Conservation (phyloP, 2,888 invertebrate species). For the Cerastoderma edule region DNA sequence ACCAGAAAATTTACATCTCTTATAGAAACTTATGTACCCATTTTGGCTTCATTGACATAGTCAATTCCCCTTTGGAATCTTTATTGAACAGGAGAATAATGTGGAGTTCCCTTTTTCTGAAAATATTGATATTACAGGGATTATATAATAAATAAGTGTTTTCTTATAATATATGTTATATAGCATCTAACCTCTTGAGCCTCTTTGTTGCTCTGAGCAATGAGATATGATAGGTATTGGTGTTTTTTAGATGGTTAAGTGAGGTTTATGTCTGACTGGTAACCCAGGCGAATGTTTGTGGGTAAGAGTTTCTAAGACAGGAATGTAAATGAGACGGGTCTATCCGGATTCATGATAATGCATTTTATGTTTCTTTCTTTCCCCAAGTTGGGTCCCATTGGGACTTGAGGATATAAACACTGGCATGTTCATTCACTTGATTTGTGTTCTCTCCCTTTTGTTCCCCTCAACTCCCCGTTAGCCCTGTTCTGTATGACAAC, state of each 20-base stretch:
- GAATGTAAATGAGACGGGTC: conserved; percentile 8
- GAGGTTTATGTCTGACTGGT: no score
- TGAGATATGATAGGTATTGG: no score
- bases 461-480: neutral
- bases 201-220: no score
- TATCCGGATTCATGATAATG: conserved; percentile 23
- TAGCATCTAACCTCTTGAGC: no score
- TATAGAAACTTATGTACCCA: conserved; percentile 7
- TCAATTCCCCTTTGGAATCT: conserved; percentile 5
- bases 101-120: no score
- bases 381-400: neutral
- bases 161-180: no score
- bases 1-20: conserved; percentile 17
- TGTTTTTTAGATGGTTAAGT: no score
- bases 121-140: no score
- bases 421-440: neutral
- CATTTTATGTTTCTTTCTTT: neutral
- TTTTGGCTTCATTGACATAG: conserved; percentile 9
- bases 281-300: no score
- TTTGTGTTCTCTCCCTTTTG: conserved; percentile 5
- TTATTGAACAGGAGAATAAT: no score
- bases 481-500: no score
- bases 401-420: conserved; percentile 4
- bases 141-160: no score
- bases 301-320: neutral